phyloP scores from a whole-genome alignment of 2,113 vertebrate species.

The Thunnus thynnus region DNA sequence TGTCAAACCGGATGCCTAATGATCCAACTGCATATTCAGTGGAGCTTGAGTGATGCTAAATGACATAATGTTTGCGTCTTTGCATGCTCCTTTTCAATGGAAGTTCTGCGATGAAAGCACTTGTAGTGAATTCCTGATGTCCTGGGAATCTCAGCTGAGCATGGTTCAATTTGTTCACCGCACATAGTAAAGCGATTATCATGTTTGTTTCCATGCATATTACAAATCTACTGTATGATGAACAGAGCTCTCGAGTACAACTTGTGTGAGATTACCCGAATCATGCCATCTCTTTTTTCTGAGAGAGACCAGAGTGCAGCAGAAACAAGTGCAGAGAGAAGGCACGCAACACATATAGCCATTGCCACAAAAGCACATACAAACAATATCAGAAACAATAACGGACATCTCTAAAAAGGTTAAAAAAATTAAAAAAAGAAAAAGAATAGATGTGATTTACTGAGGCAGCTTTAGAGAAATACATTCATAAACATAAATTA shows the following conservation, averaged over 20 bases:
- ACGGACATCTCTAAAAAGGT: no score
- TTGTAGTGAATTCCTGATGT: conserved; percentile 2
- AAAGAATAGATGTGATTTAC: no score
- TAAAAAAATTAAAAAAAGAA: no score
- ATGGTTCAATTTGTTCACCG: conserved; percentile 5
- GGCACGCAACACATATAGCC: background rate
- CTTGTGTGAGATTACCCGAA: background rate
- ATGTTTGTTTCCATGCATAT: conserved; percentile 35
- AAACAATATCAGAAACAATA: no score
- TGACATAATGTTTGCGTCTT: conserved; percentile 19
- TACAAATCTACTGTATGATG: background rate
- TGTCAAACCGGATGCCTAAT: background rate
- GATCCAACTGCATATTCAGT: conserved; percentile 1
- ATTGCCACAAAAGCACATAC: no score
- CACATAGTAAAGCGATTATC: conserved; percentile 8
- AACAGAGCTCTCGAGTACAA: background rate
- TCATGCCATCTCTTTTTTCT: no score
- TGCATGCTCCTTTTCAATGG: background rate
- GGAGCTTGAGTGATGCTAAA: conserved; percentile 33
- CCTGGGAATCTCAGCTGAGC: background rate
- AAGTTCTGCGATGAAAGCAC: conserved; percentile 8
- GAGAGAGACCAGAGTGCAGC: background rate
- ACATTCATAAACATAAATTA: no score
- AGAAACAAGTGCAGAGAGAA: background rate
- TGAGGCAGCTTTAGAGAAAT: no score